A percentile compares a stretch with the other conserved stretches of the same genome.
These are phyloP conservation scores for Pocillopora meandrina DNA, from an alignment of 92 coral and sea anemone genomes.

Conservation along the genomic window DNA sequence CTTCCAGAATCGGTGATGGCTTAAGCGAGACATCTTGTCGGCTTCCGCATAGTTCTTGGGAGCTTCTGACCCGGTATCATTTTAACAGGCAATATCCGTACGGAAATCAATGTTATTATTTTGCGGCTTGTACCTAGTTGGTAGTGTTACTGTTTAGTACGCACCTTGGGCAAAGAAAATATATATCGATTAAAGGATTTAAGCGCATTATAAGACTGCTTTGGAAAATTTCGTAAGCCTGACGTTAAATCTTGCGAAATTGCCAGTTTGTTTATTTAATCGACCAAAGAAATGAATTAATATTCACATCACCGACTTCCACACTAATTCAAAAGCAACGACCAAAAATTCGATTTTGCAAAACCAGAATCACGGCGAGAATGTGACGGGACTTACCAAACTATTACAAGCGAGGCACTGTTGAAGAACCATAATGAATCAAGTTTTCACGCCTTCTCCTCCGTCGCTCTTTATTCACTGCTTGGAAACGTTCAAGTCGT, in stretches of 20 bases:
- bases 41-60: neutral
- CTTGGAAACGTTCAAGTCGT: conserved; percentile 21
- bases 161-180: no score
- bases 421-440: conserved; percentile 24
- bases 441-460: neutral
- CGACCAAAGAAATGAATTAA: neutral
- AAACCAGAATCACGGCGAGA: neutral
- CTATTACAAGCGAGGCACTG: conserved; percentile 35
- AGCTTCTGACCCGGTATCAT: neutral
- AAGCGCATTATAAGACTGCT: neutral
- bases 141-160: no score
- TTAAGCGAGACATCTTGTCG: neutral
- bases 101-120: neutral
- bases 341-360: conserved; percentile 3
- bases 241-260: neutral
- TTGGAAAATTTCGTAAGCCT: neutral
- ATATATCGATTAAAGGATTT: no score
- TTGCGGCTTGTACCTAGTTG: no score
- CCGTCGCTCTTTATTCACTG: neutral
- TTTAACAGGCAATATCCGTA: neutral
- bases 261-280: neutral
- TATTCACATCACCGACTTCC: neutral
- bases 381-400: conserved; percentile 7
- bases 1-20: neutral
- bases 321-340: neutral